Percentiles rank a stretch among this genome's conserved stretches.
These are phyloP conservation scores for Merops nubicus DNA, from an alignment of 2,113 vertebrate genomes.

Conservation along the genomic window DNA sequence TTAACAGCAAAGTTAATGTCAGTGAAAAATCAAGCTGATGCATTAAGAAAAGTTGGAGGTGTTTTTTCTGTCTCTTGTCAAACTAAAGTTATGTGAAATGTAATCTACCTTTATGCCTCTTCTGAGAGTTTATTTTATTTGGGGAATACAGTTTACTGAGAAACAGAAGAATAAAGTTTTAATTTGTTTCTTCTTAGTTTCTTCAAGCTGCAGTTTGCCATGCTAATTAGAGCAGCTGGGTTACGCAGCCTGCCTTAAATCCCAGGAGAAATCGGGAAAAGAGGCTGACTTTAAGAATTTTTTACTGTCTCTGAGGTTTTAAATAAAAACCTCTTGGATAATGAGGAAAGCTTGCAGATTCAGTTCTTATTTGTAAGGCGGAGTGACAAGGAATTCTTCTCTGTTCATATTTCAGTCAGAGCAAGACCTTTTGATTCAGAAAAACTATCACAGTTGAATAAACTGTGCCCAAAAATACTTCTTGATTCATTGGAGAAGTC, in stretches of 20 bases:
- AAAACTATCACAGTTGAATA: background rate
- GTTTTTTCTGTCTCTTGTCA: background rate
- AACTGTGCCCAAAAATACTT: background rate
- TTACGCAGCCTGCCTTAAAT: conserved; percentile 37
- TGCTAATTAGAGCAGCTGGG: conserved; percentile 67
- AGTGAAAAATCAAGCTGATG: background rate
- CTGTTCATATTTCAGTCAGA: background rate
- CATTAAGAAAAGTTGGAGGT: background rate
- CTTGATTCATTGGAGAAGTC: background rate
- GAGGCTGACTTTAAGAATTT: conserved; percentile 37
- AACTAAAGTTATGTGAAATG: background rate
- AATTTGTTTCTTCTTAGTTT: conserved; percentile 41
- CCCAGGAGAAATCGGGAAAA: conserved; percentile 54
- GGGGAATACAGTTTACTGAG: background rate
- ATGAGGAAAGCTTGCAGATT: conserved; percentile 9
- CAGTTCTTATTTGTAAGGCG: background rate
- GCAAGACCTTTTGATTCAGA: background rate
- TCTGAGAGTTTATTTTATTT: background rate
- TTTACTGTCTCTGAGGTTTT: conserved; percentile 8
- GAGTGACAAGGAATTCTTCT: background rate
- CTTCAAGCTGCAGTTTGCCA: conserved; percentile 40
- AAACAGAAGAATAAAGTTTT: conserved; percentile 18
- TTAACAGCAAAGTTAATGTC: background rate
- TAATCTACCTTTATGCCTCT: background rate
- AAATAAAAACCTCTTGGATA: conserved; percentile 29